A percentile compares a stretch with the other conserved stretches of the same genome.
These are phyloP conservation scores for Panthera tigris DNA, from an alignment of 2,113 vertebrate species.

Conservation along the genomic window DNA sequence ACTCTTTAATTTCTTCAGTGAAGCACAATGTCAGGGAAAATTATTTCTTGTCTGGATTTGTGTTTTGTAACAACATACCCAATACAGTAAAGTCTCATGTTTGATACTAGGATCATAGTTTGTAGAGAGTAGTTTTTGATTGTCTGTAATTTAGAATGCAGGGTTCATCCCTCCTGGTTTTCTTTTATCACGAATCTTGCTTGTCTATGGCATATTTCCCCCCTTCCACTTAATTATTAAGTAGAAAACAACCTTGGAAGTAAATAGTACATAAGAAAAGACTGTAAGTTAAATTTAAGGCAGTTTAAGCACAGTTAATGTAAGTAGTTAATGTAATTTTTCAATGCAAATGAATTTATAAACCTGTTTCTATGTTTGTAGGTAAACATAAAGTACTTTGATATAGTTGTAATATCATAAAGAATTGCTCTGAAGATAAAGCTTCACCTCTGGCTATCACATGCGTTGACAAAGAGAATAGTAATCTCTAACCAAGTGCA, in stretches of 20 bases:
- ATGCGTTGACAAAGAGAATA: neutral
- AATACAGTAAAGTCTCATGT: conserved; percentile 25
- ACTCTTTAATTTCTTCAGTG: conserved; percentile 73
- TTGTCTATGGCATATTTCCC: neutral
- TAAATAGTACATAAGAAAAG: neutral
- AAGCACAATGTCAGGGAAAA: conserved; percentile 66
- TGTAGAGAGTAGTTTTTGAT: conserved; percentile 39
- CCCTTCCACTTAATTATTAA: neutral
- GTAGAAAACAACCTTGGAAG: neutral
- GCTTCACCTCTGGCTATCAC: neutral
- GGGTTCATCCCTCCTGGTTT: neutral
- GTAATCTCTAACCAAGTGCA: neutral
- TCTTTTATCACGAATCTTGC: neutral
- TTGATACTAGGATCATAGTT: conserved; percentile 41
- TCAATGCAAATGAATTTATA: neutral
- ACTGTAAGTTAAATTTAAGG: neutral
- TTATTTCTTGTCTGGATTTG: conserved; percentile 69
- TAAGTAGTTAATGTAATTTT: conserved; percentile 24
- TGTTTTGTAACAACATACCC: conserved; percentile 59
- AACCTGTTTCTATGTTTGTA: neutral
- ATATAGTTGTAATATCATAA: neutral
- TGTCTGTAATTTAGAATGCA: conserved; percentile 35
- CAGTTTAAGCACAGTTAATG: neutral
- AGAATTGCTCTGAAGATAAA: neutral
- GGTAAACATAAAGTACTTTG: conserved; percentile 4